phyloP scores from a whole-genome alignment of 2,113 vertebrate species.

The Neotoma lepida region DNA sequence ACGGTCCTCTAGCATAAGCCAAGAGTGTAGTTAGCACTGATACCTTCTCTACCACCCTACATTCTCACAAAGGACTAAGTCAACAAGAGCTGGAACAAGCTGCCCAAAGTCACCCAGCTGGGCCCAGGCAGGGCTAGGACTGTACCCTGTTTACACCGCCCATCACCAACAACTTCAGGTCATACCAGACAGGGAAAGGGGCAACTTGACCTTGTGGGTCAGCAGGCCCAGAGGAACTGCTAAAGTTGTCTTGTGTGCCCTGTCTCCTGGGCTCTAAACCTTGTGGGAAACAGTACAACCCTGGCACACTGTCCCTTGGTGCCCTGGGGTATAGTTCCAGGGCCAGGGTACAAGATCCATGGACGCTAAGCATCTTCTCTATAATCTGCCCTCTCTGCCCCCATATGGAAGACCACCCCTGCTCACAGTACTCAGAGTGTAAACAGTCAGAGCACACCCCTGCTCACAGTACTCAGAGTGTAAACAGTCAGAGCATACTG shows the following conservation, averaged over 20 bases:
- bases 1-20: accelerated
- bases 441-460: not conserved
- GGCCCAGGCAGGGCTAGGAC: not conserved
- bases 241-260: not conserved
- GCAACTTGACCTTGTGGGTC: not conserved
- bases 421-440: not conserved
- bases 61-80: not conserved
- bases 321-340: no score
- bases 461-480: not conserved
- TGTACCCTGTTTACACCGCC: not conserved
- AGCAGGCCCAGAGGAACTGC: not conserved
- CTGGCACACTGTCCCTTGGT: not conserved
- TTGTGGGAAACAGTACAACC: not conserved
- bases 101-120: not conserved
- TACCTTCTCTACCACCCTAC: accelerated
- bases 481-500: not conserved
- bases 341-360: not conserved
- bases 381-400: not conserved
- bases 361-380: not conserved
- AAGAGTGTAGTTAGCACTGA: accelerated
- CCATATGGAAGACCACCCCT: not conserved
- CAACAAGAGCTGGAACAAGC: not conserved
- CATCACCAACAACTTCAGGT: not conserved
- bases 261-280: not conserved
- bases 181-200: accelerated